Evolutionary conservation across 1,140 invertebrate genomes (phyloP).

Genomic region (Musca vetustissima): DNA sequence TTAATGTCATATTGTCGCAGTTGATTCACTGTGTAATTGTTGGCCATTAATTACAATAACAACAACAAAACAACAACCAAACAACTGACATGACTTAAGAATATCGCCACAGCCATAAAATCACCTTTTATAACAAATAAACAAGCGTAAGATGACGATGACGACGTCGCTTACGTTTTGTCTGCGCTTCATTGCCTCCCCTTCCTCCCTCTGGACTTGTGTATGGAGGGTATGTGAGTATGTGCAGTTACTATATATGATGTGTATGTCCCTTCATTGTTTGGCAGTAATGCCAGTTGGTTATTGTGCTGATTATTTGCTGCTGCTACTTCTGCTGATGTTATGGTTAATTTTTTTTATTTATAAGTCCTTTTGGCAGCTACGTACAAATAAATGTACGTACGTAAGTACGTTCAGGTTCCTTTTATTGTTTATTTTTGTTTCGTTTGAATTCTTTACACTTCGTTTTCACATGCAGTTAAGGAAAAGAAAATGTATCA

Average conservation of each 20-base stretch:
- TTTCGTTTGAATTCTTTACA: not conserved
- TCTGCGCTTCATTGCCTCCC: not conserved
- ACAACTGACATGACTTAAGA: not conserved
- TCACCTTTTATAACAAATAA: slow-evolving; percentile 18
- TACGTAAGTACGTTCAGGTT: no score
- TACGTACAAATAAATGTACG: no score
- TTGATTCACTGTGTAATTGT: slow-evolving; percentile 19
- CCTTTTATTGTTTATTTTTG: no score
- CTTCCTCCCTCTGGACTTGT: not conserved
- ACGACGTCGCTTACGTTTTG: slow-evolving; percentile 11
- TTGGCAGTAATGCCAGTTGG: no score
- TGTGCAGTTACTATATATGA: no score
- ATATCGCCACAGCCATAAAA: slow-evolving; percentile 13
- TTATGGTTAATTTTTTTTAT: slow-evolving; percentile 23
- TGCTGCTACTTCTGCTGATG: slow-evolving; percentile 4
- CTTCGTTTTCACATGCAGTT: not conserved
- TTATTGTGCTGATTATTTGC: not conserved
- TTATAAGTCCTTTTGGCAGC: slow-evolving; percentile 19
- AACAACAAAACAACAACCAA: not conserved
- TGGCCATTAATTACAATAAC: slow-evolving; percentile 25
- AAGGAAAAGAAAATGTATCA: no score
- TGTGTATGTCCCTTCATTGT: no score
- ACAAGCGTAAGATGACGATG: no score
- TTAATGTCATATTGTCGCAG: not conserved
- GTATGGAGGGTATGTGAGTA: not conserved